Conservation (phyloP, 2,797 vertebrate species). For the Amblyopsis hoosieri region DNA sequence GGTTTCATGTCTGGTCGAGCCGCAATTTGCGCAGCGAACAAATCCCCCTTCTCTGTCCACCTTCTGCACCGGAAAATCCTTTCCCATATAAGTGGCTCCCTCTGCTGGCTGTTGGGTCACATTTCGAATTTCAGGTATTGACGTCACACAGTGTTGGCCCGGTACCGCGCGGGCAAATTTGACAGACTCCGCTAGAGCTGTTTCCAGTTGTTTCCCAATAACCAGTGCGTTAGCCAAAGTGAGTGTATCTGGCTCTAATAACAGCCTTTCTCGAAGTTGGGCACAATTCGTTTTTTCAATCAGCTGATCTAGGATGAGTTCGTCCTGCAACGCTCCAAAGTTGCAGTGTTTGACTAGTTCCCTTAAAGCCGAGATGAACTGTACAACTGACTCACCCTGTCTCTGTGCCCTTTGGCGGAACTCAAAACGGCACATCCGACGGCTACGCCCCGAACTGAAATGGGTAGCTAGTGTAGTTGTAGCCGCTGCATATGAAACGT, state of each 20-base stretch:
- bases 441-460: neutral
- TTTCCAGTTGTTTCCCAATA: neutral
- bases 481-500: neutral
- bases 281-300: slow-evolving; percentile 8
- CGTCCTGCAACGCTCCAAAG: neutral
- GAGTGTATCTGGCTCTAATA: neutral
- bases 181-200: neutral
- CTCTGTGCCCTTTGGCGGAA: slow-evolving; percentile 1
- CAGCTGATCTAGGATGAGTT: slow-evolving; percentile 6
- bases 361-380: neutral
- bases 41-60: neutral
- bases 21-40: slow-evolving; percentile 6
- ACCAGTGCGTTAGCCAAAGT: neutral
- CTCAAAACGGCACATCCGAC: neutral
- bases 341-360: neutral
- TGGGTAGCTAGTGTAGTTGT: neutral
- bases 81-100: neutral
- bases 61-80: neutral
- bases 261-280: neutral
- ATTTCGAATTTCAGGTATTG: neutral
- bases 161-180: neutral
- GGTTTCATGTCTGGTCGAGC: neutral
- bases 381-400: slow-evolving; percentile 9
- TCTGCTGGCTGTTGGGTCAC: neutral
- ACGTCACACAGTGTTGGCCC: neutral